These are phyloP conservation scores for Dromiciops gliroides DNA, from an alignment of 2,113 vertebrate species.

Conservation along the genomic window DNA sequence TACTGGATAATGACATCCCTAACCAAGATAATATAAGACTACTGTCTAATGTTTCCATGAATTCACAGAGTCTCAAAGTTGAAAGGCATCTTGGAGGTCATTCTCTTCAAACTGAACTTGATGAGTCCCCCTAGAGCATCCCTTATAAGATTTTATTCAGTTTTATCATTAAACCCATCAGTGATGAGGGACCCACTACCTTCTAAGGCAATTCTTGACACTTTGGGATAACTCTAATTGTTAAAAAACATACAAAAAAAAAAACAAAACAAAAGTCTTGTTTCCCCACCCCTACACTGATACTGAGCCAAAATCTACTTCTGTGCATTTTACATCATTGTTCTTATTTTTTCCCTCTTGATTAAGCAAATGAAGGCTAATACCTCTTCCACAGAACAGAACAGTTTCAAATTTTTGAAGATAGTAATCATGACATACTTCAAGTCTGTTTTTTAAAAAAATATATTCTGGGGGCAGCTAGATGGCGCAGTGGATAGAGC, in stretches of 20 bases:
- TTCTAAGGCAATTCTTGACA: neutral
- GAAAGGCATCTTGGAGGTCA: no score
- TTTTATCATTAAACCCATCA: neutral
- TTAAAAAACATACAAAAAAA: no score
- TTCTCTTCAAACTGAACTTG: neutral
- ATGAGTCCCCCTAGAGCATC: neutral
- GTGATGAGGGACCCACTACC: neutral
- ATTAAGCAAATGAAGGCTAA: neutral
- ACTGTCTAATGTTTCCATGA: no score
- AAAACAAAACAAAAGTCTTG: no score
- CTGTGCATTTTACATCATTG: neutral
- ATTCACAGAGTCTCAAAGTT: no score
- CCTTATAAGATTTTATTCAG: neutral
- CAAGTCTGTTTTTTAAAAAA: neutral
- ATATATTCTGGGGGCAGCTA: no score
- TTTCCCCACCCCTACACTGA: neutral
- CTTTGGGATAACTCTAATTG: neutral
- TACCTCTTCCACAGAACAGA: neutral
- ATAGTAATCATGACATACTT: neutral
- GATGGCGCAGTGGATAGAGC: no score
- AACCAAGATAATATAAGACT: no score
- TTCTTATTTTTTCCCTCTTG: neutral
- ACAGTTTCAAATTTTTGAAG: neutral
- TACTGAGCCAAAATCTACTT: neutral
- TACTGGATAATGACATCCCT: no score